Percentiles rank a stretch among this genome's conserved stretches.
Conservation (phyloP, 1,140 invertebrate species). For the Galleria mellonella region DNA sequence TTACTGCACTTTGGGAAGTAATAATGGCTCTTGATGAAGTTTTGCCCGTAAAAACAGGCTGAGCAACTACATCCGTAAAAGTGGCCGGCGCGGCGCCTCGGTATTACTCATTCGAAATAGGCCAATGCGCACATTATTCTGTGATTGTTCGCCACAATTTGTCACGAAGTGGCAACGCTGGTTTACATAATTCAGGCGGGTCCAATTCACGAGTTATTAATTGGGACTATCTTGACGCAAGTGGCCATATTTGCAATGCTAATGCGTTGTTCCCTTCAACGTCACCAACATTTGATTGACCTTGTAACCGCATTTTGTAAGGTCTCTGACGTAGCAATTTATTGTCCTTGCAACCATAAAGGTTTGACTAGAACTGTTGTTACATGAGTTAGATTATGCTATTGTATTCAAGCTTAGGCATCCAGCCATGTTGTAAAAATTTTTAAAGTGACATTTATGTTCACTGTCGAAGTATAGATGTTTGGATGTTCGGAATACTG, state of each 20-base stretch:
- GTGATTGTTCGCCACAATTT: background rate
- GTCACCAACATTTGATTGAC: conserved; percentile 14
- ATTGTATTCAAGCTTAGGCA: no score
- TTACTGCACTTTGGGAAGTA: conserved; percentile 29
- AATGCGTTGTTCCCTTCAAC: conserved; percentile 2
- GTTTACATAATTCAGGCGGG: conserved; percentile 3
- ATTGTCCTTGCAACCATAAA: no score
- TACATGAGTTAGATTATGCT: no score
- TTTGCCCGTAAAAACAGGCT: conserved; percentile 11
- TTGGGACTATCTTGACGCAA: conserved; percentile 1
- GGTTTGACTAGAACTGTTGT: no score
- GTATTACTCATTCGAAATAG: background rate
- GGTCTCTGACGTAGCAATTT: background rate
- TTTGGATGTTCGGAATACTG: no score
- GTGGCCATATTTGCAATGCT: conserved; percentile 12
- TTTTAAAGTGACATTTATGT: no score
- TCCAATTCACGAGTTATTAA: conserved; percentile 13
- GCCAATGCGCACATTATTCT: background rate
- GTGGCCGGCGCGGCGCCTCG: background rate
- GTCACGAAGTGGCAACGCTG: background rate
- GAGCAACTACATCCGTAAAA: background rate
- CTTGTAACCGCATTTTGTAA: conserved; percentile 2
- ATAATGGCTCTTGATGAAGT: conserved; percentile 27
- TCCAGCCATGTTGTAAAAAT: no score
- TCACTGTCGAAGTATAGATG: no score